Percentiles rank a stretch among this genome's conserved stretches.
Conservation (phyloP, 1,140 invertebrate genomes). For the Arctopsyche grandis region DNA sequence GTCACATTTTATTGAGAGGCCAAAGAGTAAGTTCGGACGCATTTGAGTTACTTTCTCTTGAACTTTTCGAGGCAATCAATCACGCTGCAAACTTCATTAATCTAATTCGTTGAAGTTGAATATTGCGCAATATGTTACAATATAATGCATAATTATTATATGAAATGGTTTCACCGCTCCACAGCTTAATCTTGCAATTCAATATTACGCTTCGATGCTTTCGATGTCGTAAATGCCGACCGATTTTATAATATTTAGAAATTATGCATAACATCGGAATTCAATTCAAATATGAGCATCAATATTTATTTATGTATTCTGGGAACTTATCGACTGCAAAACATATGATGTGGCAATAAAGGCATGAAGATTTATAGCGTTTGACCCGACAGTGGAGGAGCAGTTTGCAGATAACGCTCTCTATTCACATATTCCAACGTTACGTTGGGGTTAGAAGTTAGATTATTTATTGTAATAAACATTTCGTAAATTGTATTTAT, state of each 20-base stretch:
- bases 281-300: no score
- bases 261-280: no score
- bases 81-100: conserved; percentile 14
- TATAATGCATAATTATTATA: no score
- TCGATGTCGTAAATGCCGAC: no score
- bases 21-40: background rate
- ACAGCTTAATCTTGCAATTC: no score
- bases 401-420: background rate
- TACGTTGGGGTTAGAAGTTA: background rate
- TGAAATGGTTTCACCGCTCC: no score
- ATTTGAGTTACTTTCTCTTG: conserved; percentile 12
- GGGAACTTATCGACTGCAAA: no score
- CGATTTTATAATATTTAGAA: no score
- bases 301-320: no score
- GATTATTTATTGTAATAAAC: background rate
- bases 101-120: background rate
- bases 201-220: no score
- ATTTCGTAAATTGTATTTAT: background rate
- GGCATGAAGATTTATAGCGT: background rate
- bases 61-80: conserved; percentile 16
- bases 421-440: background rate
- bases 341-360: no score
- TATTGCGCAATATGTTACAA: background rate
- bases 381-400: background rate
- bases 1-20: background rate